These are phyloP conservation scores for Sternotherus odoratus DNA, from an alignment of 2,797 vertebrate genomes.

Conservation along the genomic window DNA sequence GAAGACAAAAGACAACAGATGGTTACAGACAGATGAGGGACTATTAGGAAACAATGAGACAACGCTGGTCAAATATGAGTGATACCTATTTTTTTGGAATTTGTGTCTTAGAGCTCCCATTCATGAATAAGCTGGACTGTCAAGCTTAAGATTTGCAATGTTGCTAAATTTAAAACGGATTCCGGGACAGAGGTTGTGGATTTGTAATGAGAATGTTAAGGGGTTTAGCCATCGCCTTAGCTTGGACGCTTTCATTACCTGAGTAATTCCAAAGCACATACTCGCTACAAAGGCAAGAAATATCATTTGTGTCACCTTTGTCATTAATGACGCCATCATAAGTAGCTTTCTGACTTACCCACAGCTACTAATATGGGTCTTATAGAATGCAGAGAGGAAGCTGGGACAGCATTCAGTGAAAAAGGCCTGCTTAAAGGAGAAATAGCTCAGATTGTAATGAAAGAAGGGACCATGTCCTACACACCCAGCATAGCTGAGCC, in stretches of 20 bases:
- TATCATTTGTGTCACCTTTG: neutral
- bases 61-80: neutral
- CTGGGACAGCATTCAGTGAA: neutral
- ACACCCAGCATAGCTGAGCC: constrained; percentile 22
- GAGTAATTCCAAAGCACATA: constrained; percentile 54
- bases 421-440: neutral
- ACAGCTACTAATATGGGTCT: constrained; percentile 9
- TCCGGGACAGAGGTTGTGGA: constrained; percentile 43
- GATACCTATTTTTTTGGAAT: neutral
- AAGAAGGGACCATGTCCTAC: neutral
- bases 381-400: neutral
- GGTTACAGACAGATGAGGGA: neutral
- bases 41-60: neutral
- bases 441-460: neutral
- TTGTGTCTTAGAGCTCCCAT: neutral
- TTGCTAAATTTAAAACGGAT: constrained; percentile 31
- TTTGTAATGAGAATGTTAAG: constrained; percentile 65
- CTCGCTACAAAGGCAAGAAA: constrained; percentile 19
- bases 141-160: neutral
- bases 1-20: neutral
- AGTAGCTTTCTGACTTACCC: constrained; percentile 54
- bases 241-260: constrained; percentile 63
- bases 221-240: constrained; percentile 63
- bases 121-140: neutral
- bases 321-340: constrained; percentile 51